A percentile compares a stretch with the other conserved stretches of the same genome.
Conservation (phyloP, 2,113 vertebrate genomes). For the Semnopithecus entellus region DNA sequence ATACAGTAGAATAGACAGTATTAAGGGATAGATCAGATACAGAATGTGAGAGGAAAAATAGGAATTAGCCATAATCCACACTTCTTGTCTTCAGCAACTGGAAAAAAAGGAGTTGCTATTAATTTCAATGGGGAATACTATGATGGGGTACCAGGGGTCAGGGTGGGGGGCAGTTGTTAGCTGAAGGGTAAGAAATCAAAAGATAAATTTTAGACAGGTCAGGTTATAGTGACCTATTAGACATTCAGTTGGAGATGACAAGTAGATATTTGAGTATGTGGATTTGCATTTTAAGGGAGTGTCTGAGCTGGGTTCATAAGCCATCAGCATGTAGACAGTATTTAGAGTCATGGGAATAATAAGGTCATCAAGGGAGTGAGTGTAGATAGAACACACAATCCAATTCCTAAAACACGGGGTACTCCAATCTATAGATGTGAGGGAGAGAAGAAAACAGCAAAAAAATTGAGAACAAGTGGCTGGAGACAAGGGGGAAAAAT, state of each 20-base stretch:
- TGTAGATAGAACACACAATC: neutral
- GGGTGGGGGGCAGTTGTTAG: too few relatives aligned
- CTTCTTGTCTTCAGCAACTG: neutral
- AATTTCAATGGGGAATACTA: neutral
- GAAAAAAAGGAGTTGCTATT: neutral
- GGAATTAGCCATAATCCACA: neutral
- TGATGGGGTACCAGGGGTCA: neutral
- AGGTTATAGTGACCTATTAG: neutral
- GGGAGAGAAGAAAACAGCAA: neutral
- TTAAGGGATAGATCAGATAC: neutral
- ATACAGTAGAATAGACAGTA: neutral
- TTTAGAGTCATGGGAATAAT: neutral
- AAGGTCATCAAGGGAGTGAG: neutral
- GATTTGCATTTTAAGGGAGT: neutral
- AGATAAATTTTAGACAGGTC: neutral
- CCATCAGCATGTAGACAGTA: neutral
- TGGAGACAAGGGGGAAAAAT: neutral
- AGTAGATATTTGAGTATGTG: neutral
- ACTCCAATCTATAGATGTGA: neutral
- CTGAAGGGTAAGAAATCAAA: neutral
- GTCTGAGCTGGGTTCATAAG: neutral
- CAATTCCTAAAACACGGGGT: neutral
- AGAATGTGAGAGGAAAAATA: neutral
- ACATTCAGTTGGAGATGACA: neutral
- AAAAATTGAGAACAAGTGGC: neutral